phyloP scores from a whole-genome alignment of 2,113 vertebrate species.

The Genyomyrus donnyi region DNA sequence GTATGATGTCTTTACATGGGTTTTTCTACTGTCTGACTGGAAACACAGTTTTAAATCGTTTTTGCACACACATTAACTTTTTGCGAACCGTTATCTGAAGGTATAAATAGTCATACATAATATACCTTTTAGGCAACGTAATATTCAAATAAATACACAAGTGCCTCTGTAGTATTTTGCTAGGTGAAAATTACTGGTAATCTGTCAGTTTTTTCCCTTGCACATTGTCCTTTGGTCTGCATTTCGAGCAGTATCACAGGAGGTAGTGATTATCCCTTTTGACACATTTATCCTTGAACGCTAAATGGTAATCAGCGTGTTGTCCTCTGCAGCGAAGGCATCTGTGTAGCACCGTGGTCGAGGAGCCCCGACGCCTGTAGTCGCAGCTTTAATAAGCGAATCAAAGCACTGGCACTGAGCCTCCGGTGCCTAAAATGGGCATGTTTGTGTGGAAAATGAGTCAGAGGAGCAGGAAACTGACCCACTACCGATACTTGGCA shows the following conservation, averaged over 20 bases:
- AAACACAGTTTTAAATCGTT: background rate
- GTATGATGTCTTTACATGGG: background rate
- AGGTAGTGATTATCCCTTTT: background rate
- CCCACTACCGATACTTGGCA: conserved; percentile 18
- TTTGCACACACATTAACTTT: background rate
- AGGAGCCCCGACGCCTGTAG: background rate
- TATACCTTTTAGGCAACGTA: background rate
- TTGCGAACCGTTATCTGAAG: background rate
- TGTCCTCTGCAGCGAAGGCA: background rate
- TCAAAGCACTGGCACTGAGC: background rate
- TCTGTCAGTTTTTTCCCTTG: background rate
- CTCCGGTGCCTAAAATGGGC: conserved; percentile 16
- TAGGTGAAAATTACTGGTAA: background rate
- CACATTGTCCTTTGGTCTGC: background rate
- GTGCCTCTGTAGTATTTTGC: background rate
- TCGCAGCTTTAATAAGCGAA: background rate
- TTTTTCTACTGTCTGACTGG: background rate
- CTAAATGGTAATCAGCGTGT: background rate
- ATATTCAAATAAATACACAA: background rate
- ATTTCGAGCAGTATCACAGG: background rate
- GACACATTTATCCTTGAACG: background rate
- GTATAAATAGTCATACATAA: background rate
- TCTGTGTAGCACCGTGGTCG: background rate
- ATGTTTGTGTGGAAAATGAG: conserved; percentile 29
- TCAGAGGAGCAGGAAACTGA: conserved; percentile 20